Percentiles rank a stretch among this genome's conserved stretches.
phyloP scores from a whole-genome alignment of 2,888 invertebrate species.

The Drosophila testacea region DNA sequence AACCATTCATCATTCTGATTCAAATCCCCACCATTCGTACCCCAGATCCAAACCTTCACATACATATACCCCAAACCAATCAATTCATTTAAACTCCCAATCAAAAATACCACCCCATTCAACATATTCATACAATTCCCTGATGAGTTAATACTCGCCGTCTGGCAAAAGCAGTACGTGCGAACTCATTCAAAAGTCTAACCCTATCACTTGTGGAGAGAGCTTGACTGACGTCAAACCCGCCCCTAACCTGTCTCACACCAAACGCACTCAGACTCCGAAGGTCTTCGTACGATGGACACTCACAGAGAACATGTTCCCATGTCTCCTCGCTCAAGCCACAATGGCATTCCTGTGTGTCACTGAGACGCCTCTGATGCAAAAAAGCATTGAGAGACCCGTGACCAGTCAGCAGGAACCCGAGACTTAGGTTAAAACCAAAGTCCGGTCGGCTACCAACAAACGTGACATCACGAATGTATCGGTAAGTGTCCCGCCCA shows the following conservation, averaged over 20 bases:
- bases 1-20: no score
- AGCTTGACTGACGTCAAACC: constrained; percentile 20
- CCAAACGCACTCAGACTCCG: constrained; percentile 2
- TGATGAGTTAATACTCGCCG: not conserved
- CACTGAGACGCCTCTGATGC: constrained; percentile 5
- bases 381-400: constrained; percentile 18
- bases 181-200: constrained; percentile 7
- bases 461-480: constrained; percentile 19
- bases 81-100: not conserved
- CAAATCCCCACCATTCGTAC: no score
- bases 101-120: no score
- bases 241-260: not conserved
- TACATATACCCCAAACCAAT: no score
- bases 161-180: constrained; percentile 1
- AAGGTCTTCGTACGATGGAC: constrained; percentile 12
- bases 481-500: constrained; percentile 9
- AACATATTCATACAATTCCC: not conserved
- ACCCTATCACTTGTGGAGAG: constrained; percentile 10
- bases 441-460: constrained; percentile 10
- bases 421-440: constrained; percentile 10
- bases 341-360: constrained; percentile 8
- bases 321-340: constrained; percentile 11
- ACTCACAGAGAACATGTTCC: constrained; percentile 24
- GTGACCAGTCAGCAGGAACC: constrained; percentile 14
- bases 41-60: no score